Conservation (phyloP, 2,888 invertebrate genomes). For the Catocala nupta region DNA sequence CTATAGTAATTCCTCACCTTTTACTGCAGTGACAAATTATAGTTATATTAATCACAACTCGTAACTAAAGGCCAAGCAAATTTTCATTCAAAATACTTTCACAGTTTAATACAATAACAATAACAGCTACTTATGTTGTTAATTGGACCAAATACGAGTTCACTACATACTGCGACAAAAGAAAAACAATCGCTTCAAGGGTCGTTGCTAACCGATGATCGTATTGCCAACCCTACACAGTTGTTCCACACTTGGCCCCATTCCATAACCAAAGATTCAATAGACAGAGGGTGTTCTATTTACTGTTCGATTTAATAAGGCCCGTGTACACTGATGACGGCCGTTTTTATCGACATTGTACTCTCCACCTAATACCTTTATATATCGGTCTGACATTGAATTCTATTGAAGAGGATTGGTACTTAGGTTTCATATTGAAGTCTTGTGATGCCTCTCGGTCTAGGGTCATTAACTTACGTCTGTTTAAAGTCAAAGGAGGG, state of each 20-base stretch:
- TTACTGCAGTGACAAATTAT: too few species aligned
- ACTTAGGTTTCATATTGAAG: not conserved
- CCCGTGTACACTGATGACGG: constrained; percentile 31
- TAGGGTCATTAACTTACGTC: not conserved
- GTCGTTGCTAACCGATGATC: too few species aligned
- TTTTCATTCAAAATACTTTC: too few species aligned
- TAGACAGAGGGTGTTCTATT: constrained; percentile 53
- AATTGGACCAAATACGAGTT: too few species aligned
- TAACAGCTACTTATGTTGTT: too few species aligned
- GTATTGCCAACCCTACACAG: constrained; percentile 25
- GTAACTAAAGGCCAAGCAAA: too few species aligned
- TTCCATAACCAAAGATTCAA: constrained; percentile 54
- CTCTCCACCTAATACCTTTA: not conserved
- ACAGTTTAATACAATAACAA: too few species aligned
- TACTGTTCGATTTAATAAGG: constrained; percentile 55
- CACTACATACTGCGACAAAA: too few species aligned
- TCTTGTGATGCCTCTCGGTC: not conserved
- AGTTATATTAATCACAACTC: too few species aligned
- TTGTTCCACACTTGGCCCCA: constrained; percentile 48
- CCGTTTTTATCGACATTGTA: constrained; percentile 23
- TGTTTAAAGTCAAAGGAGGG: too few species aligned
- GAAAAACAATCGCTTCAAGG: too few species aligned
- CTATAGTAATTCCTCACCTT: too few species aligned
- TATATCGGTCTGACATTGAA: not conserved
- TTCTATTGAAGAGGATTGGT: constrained; percentile 1